phyloP scores from a whole-genome alignment of 2,888 invertebrate genomes.

The Drosophila crucigera region DNA sequence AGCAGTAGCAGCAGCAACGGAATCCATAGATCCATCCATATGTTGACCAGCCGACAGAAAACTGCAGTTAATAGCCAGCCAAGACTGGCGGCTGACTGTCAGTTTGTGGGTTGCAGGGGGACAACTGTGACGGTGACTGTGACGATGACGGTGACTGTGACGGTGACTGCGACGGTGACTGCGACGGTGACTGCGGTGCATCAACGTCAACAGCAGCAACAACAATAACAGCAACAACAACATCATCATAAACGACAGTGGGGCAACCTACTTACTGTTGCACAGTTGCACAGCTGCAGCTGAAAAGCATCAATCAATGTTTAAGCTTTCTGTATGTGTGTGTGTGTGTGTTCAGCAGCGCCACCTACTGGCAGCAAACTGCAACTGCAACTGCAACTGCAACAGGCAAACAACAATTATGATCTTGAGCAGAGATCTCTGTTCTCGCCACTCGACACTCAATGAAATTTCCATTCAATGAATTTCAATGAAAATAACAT shows the following conservation, averaged over 20 bases:
- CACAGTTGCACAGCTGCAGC: constrained; percentile 48
- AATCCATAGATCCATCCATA: constrained; percentile 42
- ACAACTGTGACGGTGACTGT: background rate
- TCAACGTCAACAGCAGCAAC: constrained; percentile 70
- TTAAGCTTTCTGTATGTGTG: constrained; percentile 38
- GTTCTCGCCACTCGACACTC: constrained; percentile 36
- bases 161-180: constrained; percentile 7
- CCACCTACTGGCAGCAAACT: constrained; percentile 64
- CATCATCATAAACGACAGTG: constrained; percentile 55
- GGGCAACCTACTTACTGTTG: constrained; percentile 66
- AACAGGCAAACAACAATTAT: constrained; percentile 22
- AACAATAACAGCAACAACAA: constrained; percentile 66
- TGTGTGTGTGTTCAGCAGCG: constrained; percentile 47
- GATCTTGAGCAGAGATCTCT: constrained; percentile 46
- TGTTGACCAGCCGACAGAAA: constrained; percentile 61
- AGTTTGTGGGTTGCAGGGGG: constrained; percentile 24
- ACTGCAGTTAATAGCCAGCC: constrained; percentile 56
- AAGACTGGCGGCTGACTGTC: constrained; percentile 1
- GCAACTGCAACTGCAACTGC: background rate
- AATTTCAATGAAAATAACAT: constrained; percentile 65
- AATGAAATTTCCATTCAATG: constrained; percentile 60
- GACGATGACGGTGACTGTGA: constrained; percentile 13
- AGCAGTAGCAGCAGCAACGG: background rate
- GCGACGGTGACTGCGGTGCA: constrained; percentile 57
- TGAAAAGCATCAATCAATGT: constrained; percentile 72